phyloP scores from a whole-genome alignment of 2,113 vertebrate genomes.

The Hippocampus mohnikei region DNA sequence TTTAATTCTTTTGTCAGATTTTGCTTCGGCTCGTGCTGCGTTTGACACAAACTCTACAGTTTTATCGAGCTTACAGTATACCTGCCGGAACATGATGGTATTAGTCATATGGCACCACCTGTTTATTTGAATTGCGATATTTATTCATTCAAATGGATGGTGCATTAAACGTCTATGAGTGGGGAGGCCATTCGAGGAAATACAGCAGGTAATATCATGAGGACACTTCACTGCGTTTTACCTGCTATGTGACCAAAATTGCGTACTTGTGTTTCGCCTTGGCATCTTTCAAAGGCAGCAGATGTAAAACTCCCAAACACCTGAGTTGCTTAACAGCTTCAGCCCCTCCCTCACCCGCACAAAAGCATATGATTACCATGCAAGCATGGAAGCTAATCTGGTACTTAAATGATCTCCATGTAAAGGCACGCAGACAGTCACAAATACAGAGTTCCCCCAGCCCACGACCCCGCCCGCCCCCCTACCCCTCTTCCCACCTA shows the following conservation, averaged over 20 bases:
- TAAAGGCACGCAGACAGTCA: conserved; percentile 51
- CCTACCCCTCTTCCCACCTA: conserved; percentile 16
- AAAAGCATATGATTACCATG: conserved; percentile 50
- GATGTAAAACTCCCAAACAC: conserved; percentile 4
- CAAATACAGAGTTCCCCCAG: conserved; percentile 18
- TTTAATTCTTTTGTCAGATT: too few species aligned
- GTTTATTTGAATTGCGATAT: too few species aligned
- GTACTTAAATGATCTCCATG: conserved; percentile 59
- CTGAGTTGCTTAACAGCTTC: conserved; percentile 1
- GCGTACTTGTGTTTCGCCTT: not conserved
- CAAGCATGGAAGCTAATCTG: conserved; percentile 41
- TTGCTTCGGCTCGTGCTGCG: too few species aligned
- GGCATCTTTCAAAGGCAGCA: not conserved
- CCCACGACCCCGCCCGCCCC: conserved; percentile 25
- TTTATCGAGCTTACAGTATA: too few species aligned
- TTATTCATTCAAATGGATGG: not conserved
- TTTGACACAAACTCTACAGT: too few species aligned
- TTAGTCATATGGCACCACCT: too few species aligned
- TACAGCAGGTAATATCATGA: not conserved
- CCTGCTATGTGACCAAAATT: not conserved
- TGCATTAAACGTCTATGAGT: too few species aligned
- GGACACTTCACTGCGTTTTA: not conserved
- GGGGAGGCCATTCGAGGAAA: not conserved
- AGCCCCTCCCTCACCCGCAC: conserved; percentile 33
- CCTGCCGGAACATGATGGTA: too few species aligned